Percentiles rank a stretch among this genome's conserved stretches.
Evolutionary conservation across 2,113 vertebrate genomes (phyloP).

Genomic region (Dryoscopus gambensis): DNA sequence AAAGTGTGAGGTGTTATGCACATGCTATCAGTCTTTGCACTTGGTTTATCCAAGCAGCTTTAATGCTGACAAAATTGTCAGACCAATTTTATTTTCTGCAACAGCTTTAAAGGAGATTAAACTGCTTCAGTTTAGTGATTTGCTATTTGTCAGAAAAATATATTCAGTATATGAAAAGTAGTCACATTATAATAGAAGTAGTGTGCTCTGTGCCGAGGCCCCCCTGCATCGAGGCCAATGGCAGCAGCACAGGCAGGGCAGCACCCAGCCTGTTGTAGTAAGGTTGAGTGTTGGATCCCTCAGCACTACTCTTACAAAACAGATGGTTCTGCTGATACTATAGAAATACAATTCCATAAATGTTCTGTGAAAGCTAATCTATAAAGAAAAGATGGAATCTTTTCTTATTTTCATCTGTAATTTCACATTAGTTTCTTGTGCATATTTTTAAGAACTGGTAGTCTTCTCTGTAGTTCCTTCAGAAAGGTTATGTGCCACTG

Average conservation of each 20-base stretch:
- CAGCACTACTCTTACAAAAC: neutral
- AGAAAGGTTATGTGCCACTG: neutral
- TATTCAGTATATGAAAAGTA: neutral
- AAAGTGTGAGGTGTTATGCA: neutral
- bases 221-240: fast-evolving
- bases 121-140: neutral
- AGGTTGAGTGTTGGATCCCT: neutral
- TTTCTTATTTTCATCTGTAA: neutral
- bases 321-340: neutral
- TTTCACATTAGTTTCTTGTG: neutral
- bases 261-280: neutral
- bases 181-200: neutral
- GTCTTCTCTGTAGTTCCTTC: neutral
- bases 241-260: neutral
- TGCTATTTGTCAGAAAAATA: neutral
- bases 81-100: neutral
- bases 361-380: neutral
- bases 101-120: neutral
- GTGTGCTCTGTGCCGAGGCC: neutral
- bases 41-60: neutral
- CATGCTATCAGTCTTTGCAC: neutral
- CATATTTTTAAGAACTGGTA: neutral
- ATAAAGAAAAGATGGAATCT: neutral
- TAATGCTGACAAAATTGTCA: neutral
- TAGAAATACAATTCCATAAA: neutral